Conservation (phyloP, 1,140 invertebrate genomes). For the Aphelinus atriplicis region DNA sequence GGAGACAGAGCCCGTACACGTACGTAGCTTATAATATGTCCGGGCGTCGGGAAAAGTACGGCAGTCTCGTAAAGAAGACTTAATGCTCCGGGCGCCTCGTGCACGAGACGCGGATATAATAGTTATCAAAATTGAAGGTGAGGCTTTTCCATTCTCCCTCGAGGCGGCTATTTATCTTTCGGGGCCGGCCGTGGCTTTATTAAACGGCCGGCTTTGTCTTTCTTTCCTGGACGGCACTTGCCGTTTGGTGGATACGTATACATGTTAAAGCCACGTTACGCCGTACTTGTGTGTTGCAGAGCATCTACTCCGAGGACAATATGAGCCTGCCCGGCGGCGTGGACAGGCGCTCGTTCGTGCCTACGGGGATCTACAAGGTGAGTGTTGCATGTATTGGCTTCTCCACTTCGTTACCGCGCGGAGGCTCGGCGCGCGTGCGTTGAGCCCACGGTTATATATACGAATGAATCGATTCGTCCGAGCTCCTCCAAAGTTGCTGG, state of each 20-base stretch:
- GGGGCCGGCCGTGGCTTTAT: too few relatives aligned
- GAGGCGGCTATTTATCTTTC: too few relatives aligned
- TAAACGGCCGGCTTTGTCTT: not conserved
- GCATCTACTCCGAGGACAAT: constrained; percentile 79
- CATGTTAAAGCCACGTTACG: too few relatives aligned
- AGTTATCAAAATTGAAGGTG: constrained; percentile 20
- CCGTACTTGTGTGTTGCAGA: constrained; percentile 61
- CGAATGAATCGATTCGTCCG: too few relatives aligned
- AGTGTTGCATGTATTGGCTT: not conserved
- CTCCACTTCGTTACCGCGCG: too few relatives aligned
- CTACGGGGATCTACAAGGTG: constrained; percentile 89
- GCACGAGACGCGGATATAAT: constrained; percentile 1
- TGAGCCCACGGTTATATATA: too few relatives aligned
- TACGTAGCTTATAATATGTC: too few relatives aligned
- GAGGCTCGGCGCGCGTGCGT: too few relatives aligned
- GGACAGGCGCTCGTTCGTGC: constrained; percentile 85
- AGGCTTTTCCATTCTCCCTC: not conserved
- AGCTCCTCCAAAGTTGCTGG: too few relatives aligned
- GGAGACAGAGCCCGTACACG: too few relatives aligned
- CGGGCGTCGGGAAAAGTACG: too few relatives aligned
- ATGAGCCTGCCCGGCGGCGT: constrained; percentile 74
- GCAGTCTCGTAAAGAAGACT: constrained; percentile 18
- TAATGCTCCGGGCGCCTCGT: not conserved
- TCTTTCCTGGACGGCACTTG: not conserved
- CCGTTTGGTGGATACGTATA: too few relatives aligned